A percentile compares a stretch with the other conserved stretches of the same genome.
These are phyloP conservation scores for Torymus texanus DNA, from an alignment of 2,888 invertebrate genomes.

Conservation along the genomic window DNA sequence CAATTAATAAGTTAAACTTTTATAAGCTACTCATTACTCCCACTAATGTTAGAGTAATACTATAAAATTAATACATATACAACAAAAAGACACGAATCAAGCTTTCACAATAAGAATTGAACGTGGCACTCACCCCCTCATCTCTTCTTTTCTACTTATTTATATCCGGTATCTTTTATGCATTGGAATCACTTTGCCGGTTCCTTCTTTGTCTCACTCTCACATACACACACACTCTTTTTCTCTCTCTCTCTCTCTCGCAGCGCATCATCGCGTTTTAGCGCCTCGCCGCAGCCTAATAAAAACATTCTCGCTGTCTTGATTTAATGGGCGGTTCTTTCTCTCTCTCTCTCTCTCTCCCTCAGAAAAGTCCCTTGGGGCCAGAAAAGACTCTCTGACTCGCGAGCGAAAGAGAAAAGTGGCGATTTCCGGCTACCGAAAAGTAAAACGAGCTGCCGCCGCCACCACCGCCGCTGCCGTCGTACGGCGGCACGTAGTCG, in stretches of 20 bases:
- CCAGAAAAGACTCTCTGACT: background rate
- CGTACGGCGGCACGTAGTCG: background rate
- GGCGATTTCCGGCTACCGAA: conserved; percentile 56
- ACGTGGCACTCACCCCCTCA: too few species aligned
- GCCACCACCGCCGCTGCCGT: background rate
- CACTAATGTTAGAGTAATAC: too few species aligned
- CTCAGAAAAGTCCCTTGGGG: conserved; percentile 23
- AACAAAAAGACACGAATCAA: too few species aligned
- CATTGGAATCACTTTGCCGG: background rate
- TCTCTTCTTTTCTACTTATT: too few species aligned
- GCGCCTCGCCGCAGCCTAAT: conserved; percentile 32
- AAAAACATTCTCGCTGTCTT: conserved; percentile 25
- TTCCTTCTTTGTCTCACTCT: conserved; percentile 1
- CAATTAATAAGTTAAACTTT: too few species aligned
- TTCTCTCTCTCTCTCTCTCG: background rate
- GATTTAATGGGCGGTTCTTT: conserved; percentile 30
- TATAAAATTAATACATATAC: too few species aligned
- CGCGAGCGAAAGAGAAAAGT: conserved; percentile 39
- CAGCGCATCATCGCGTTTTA: conserved; percentile 18
- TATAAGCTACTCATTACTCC: too few species aligned
- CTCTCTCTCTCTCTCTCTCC: background rate
- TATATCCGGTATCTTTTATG: too few species aligned
- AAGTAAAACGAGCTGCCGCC: conserved; percentile 32
- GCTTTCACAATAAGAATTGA: too few species aligned
- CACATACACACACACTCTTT: background rate